A percentile compares a stretch with the other conserved stretches of the same genome.
Evolutionary conservation across 2,888 invertebrate genomes (phyloP).

Genomic region (Synanthedon andrenaeformis): DNA sequence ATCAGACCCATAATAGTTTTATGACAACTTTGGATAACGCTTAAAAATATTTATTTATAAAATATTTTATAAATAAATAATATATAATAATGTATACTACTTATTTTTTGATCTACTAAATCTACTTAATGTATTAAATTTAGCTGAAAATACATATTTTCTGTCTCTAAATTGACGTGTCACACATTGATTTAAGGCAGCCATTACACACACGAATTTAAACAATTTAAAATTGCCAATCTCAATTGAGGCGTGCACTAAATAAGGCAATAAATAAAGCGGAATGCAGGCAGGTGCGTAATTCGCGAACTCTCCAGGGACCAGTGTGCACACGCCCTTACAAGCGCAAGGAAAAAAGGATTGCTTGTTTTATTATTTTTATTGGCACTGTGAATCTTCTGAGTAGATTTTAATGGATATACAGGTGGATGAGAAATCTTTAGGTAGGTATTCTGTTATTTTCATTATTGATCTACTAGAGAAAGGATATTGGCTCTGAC

Average conservation of each 20-base stretch:
- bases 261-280: constrained; percentile 42
- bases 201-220: no score
- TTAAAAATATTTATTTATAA: no score
- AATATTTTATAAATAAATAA: no score
- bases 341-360: constrained; percentile 38
- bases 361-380: constrained; percentile 60
- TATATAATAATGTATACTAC: no score
- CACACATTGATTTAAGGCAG: no score
- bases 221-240: constrained; percentile 17
- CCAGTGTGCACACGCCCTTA: constrained; percentile 43
- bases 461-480: no score
- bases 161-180: background rate
- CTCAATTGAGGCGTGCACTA: constrained; percentile 28
- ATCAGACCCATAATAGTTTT: no score
- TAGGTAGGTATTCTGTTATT: no score
- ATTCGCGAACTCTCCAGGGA: constrained; percentile 39
- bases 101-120: no score
- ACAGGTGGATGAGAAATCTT: constrained; percentile 15
- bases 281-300: constrained; percentile 42
- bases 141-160: background rate
- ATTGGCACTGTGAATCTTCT: constrained; percentile 41
- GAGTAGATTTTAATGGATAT: constrained; percentile 22
- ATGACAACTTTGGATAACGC: no score
- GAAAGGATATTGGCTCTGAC: no score
- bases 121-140: no score